A percentile compares a stretch with the other conserved stretches of the same genome.
phyloP scores from a whole-genome alignment of 2,113 vertebrate genomes.

The Lipophrys pholis region DNA sequence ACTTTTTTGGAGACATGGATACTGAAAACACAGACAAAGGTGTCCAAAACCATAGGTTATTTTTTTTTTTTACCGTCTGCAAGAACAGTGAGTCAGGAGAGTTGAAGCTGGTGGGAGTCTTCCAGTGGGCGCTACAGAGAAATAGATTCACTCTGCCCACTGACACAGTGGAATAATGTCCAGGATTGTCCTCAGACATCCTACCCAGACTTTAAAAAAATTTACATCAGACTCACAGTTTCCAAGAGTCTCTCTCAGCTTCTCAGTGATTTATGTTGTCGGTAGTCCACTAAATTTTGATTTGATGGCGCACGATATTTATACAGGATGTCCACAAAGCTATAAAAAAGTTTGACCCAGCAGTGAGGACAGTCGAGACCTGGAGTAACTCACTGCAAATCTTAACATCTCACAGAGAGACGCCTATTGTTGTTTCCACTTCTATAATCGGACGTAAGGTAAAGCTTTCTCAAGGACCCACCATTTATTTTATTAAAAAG shows the following conservation, averaged over 20 bases:
- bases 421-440: background rate
- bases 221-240: constrained; percentile 43
- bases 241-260: constrained; percentile 23
- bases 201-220: background rate
- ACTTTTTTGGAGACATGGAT: constrained; percentile 10
- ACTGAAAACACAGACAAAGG: constrained; percentile 17
- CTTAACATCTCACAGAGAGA: background rate
- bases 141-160: constrained; percentile 6
- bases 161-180: constrained; percentile 41
- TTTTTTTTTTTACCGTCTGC: constrained; percentile 9
- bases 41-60: constrained; percentile 1
- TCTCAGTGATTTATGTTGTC: constrained; percentile 36
- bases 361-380: background rate
- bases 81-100: constrained; percentile 27
- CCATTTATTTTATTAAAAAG: constrained; percentile 4
- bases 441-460: background rate
- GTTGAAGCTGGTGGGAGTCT: constrained; percentile 40
- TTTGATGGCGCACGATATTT: constrained; percentile 23
- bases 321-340: background rate
- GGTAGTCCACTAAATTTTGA: constrained; percentile 2
- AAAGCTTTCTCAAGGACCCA: background rate
- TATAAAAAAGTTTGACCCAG: background rate
- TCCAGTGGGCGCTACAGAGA: constrained; percentile 5
- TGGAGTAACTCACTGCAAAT: constrained; percentile 1
- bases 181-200: constrained; percentile 30